These are phyloP conservation scores for Perithous albicinctus DNA, from an alignment of 2,888 invertebrate species.

Conservation along the genomic window DNA sequence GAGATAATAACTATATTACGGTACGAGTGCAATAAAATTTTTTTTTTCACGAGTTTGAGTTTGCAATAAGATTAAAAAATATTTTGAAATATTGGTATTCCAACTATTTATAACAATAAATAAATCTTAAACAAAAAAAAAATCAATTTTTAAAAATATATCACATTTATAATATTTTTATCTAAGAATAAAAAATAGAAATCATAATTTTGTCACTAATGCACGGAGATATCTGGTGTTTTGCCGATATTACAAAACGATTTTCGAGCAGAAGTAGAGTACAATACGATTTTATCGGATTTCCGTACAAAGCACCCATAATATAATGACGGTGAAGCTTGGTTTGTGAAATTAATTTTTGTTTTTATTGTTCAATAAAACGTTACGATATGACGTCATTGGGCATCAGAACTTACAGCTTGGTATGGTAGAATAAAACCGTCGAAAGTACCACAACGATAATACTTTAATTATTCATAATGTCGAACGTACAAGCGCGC, in stretches of 20 bases:
- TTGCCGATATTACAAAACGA: neutral
- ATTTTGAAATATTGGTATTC: too few relatives aligned
- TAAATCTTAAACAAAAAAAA: too few relatives aligned
- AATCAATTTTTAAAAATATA: too few relatives aligned
- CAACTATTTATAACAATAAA: too few relatives aligned
- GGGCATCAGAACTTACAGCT: neutral
- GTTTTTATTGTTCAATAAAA: constrained; percentile 42
- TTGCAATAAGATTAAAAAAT: too few relatives aligned
- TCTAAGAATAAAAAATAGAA: too few relatives aligned
- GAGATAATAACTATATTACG: too few relatives aligned
- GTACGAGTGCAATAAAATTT: too few relatives aligned
- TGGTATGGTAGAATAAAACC: neutral
- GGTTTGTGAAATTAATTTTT: constrained; percentile 22
- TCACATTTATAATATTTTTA: too few relatives aligned
- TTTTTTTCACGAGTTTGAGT: too few relatives aligned
- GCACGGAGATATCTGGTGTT: neutral
- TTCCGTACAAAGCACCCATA: neutral
- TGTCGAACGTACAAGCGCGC: constrained; percentile 14
- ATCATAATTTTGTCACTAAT: too few relatives aligned
- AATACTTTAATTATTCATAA: constrained; percentile 39
- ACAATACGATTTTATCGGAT: neutral
- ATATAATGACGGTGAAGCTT: too few relatives aligned
- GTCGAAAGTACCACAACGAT: constrained; percentile 3
- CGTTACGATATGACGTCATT: constrained; percentile 18
- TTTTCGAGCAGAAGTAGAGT: neutral